phyloP scores from a whole-genome alignment of 2,797 vertebrate genomes.

The Melopsittacus undulatus region DNA sequence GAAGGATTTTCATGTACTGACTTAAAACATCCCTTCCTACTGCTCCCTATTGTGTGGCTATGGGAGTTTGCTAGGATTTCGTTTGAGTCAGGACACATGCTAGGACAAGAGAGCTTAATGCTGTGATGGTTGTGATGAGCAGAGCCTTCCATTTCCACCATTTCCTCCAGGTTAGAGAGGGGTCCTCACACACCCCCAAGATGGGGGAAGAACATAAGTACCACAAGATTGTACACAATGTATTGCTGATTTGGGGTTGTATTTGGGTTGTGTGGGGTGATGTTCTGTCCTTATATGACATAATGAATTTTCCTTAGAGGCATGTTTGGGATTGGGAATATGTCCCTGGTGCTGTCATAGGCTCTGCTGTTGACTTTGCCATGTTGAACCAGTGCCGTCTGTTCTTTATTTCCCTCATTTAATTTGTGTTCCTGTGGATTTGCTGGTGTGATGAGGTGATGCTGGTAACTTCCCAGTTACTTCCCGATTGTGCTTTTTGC shows the following conservation, averaged over 20 bases:
- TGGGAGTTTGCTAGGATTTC: neutral
- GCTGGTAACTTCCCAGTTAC: neutral
- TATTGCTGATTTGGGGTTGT: neutral
- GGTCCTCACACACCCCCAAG: neutral
- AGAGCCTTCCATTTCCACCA: neutral
- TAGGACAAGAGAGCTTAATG: neutral
- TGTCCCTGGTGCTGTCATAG: accelerated
- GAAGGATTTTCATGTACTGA: neutral
- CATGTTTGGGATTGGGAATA: neutral
- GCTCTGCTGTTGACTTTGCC: neutral
- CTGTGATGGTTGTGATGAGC: neutral
- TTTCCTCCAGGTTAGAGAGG: neutral
- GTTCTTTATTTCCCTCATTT: neutral
- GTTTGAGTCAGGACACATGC: accelerated
- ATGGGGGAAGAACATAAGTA: accelerated
- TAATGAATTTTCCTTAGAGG: neutral
- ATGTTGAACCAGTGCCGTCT: neutral
- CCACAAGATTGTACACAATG: accelerated
- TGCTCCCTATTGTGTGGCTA: accelerated
- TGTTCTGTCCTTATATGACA: neutral
- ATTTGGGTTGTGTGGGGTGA: neutral
- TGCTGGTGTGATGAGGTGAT: neutral
- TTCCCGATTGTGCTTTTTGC: neutral
- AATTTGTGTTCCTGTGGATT: neutral
- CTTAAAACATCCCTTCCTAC: neutral